phyloP scores from a whole-genome alignment of 2,888 invertebrate species.

The Micropterix aruncella region DNA sequence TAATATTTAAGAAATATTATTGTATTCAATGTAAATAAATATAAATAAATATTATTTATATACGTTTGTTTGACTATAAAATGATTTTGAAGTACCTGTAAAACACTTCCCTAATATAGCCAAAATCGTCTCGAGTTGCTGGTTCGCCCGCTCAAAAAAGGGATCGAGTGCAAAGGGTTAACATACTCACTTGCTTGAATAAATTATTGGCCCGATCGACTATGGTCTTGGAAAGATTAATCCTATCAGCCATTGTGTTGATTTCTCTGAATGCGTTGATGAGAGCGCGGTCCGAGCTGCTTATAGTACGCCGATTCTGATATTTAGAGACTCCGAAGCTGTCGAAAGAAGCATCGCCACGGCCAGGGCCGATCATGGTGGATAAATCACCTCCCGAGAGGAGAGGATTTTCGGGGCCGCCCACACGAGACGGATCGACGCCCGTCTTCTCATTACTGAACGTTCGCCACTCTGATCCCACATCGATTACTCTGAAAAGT shows the following conservation, averaged over 20 bases:
- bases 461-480: constrained; percentile 99
- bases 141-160: too few relatives aligned
- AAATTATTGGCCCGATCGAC: constrained; percentile 92
- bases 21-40: too few relatives aligned
- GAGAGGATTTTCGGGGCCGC: constrained; percentile 96
- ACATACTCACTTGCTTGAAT: constrained; percentile 85
- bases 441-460: constrained; percentile 97
- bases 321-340: constrained; percentile 69
- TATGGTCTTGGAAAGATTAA: constrained; percentile 93
- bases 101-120: too few relatives aligned
- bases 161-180: too few relatives aligned
- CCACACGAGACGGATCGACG: constrained; percentile 98
- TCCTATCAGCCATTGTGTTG: constrained; percentile 94
- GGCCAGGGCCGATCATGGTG: constrained; percentile 77
- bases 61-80: too few relatives aligned
- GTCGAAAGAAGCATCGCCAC: constrained; percentile 76
- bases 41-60: too few relatives aligned
- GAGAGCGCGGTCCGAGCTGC: constrained; percentile 88
- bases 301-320: constrained; percentile 67
- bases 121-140: too few relatives aligned
- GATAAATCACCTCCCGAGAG: constrained; percentile 92
- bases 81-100: too few relatives aligned
- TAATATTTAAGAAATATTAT: too few relatives aligned
- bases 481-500: constrained; percentile 81
- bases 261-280: constrained; percentile 96